Evolutionary conservation across 2,113 vertebrate genomes (phyloP).

Genomic region (Platichthys stellatus): DNA sequence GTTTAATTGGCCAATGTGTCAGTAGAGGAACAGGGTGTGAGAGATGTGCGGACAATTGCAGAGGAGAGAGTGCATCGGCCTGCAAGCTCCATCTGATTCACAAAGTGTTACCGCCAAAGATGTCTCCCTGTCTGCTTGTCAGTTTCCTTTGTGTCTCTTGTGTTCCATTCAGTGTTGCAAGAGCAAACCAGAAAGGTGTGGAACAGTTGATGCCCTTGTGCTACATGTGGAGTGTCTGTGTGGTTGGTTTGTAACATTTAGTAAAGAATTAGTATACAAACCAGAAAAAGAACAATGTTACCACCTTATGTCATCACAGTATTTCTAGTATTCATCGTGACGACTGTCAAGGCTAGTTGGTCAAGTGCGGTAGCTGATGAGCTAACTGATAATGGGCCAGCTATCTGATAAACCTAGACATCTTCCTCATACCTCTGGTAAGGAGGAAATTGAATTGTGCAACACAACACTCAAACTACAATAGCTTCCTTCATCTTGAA

Average conservation of each 20-base stretch:
- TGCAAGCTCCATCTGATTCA: conserved; percentile 37
- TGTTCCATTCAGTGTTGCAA: not conserved
- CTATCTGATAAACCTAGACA: too few species aligned
- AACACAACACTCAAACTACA: not conserved
- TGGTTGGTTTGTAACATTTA: not conserved
- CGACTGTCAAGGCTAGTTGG: not conserved
- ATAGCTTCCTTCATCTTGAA: not conserved
- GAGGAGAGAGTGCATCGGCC: conserved; percentile 36
- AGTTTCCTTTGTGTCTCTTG: conserved; percentile 20
- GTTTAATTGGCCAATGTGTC: conserved; percentile 71
- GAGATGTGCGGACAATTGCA: conserved; percentile 46
- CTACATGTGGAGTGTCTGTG: not conserved
- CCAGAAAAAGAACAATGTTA: not conserved
- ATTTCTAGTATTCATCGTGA: not conserved
- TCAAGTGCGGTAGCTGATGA: not conserved
- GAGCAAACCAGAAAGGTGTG: conserved; percentile 12
- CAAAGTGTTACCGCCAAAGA: conserved; percentile 35
- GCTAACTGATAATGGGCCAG: not conserved
- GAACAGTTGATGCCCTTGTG: not conserved
- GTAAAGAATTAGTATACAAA: too few species aligned
- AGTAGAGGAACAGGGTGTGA: conserved; percentile 51
- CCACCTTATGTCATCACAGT: too few species aligned
- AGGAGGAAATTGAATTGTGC: not conserved
- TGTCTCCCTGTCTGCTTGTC: conserved; percentile 32
- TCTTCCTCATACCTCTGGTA: not conserved